Evolutionary conservation across 1,140 invertebrate species (phyloP).

Genomic region (Sitophilus oryzae): DNA sequence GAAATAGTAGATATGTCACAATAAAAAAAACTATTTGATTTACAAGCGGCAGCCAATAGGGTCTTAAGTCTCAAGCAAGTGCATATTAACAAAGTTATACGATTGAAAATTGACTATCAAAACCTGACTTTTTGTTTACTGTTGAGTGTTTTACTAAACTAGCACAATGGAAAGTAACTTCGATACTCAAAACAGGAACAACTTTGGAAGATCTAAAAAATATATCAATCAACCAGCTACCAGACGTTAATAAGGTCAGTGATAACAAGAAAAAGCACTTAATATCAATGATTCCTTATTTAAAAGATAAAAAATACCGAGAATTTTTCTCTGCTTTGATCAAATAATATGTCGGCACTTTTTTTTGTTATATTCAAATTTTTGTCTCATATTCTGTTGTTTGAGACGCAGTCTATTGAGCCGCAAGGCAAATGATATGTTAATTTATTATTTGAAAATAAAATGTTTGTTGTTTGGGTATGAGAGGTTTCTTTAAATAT

Average conservation of each 20-base stretch:
- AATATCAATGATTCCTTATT: slow-evolving; percentile 13
- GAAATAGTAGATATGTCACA: slow-evolving; percentile 14
- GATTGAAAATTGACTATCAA: slow-evolving; percentile 13
- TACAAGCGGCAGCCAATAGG: slow-evolving; percentile 17
- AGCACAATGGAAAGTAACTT: slow-evolving; percentile 7
- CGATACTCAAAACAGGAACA: slow-evolving; percentile 18
- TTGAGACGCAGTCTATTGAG: too few relatives aligned
- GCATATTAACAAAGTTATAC: slow-evolving; percentile 18
- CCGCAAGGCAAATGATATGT: too few relatives aligned
- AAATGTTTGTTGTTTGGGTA: too few relatives aligned
- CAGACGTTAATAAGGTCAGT: slow-evolving; percentile 18
- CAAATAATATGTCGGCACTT: too few relatives aligned
- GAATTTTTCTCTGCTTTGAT: too few relatives aligned
- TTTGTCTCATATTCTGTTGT: too few relatives aligned
- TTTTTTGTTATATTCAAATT: too few relatives aligned
- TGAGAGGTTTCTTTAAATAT: too few relatives aligned
- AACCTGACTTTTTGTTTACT: slow-evolving; percentile 17
- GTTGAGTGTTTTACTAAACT: slow-evolving; percentile 5
- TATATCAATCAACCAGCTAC: slow-evolving; percentile 5
- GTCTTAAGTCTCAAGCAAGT: slow-evolving; percentile 20
- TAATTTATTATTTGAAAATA: too few relatives aligned
- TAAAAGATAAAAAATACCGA: too few relatives aligned
- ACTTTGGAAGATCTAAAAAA: slow-evolving; percentile 15
- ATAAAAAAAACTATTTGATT: slow-evolving; percentile 20
- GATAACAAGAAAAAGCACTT: slow-evolving; percentile 13